Percentiles rank a stretch among this genome's conserved stretches.
Conservation (phyloP, 2,113 vertebrate genomes). For the Catharus fuscescens region DNA sequence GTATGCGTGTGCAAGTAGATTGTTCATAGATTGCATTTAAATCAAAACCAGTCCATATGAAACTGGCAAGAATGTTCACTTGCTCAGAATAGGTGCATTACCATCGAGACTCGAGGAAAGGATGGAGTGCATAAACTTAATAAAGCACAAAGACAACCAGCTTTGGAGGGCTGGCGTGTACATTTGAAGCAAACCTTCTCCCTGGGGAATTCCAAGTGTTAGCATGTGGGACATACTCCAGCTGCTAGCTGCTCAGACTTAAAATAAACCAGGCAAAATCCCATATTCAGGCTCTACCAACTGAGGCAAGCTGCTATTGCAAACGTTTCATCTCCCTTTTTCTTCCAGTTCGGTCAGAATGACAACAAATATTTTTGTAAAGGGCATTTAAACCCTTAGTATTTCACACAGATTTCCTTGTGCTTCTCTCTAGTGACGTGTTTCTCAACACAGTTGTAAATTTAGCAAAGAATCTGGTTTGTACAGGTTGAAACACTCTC, state of each 20-base stretch:
- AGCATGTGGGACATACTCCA: conserved; percentile 58
- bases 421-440: neutral
- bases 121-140: neutral
- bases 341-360: neutral
- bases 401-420: neutral
- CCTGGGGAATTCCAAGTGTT: conserved; percentile 52
- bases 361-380: conserved; percentile 12
- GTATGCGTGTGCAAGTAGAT: neutral
- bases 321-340: neutral
- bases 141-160: neutral
- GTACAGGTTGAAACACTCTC: neutral
- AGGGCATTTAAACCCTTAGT: neutral
- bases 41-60: neutral
- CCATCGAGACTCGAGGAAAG: neutral
- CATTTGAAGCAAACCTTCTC: conserved; percentile 38
- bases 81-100: neutral
- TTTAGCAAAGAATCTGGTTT: conserved; percentile 10
- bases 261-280: conserved; percentile 63
- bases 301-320: neutral
- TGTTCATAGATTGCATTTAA: conserved; percentile 28
- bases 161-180: neutral
- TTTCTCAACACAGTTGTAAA: neutral
- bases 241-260: conserved; percentile 50
- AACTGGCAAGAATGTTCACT: neutral
- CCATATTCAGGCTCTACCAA: neutral